phyloP scores from a whole-genome alignment of 2,888 invertebrate genomes.

The Peribatodes rhomboidaria region DNA sequence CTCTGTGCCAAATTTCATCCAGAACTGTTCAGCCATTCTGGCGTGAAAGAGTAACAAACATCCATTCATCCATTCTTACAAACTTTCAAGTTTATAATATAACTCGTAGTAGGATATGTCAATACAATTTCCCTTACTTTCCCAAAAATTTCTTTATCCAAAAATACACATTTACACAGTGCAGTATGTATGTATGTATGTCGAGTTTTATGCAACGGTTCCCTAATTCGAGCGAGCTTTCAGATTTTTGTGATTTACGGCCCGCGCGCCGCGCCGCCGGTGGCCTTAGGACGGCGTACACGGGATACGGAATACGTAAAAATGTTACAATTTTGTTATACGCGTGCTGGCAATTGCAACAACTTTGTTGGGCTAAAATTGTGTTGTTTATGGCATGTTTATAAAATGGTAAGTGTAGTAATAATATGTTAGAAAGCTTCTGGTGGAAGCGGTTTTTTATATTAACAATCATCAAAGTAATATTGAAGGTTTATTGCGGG shows the following conservation, averaged over 20 bases:
- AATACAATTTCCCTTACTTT: too few relatives aligned
- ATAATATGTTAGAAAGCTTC: too few relatives aligned
- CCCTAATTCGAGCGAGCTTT: conserved; percentile 35
- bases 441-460: background rate
- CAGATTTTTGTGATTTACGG: conserved; percentile 45
- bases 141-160: background rate
- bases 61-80: too few relatives aligned
- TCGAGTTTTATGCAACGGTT: conserved; percentile 27
- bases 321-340: conserved; percentile 27
- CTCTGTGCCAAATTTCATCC: too few relatives aligned
- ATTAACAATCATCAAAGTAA: too few relatives aligned
- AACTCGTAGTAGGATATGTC: too few relatives aligned
- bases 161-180: background rate
- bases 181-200: conserved; percentile 30
- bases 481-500: too few relatives aligned
- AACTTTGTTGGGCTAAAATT: conserved; percentile 8
- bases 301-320: conserved; percentile 18
- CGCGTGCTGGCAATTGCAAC: conserved; percentile 10
- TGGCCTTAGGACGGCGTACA: conserved; percentile 33
- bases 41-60: too few relatives aligned
- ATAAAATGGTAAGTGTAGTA: background rate
- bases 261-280: conserved; percentile 22
- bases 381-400: background rate
- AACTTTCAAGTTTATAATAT: too few relatives aligned
- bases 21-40: too few relatives aligned